Percentiles rank a stretch among this genome's conserved stretches.
Evolutionary conservation across 2,888 invertebrate species (phyloP).

Genomic region (Sepiola atlantica): DNA sequence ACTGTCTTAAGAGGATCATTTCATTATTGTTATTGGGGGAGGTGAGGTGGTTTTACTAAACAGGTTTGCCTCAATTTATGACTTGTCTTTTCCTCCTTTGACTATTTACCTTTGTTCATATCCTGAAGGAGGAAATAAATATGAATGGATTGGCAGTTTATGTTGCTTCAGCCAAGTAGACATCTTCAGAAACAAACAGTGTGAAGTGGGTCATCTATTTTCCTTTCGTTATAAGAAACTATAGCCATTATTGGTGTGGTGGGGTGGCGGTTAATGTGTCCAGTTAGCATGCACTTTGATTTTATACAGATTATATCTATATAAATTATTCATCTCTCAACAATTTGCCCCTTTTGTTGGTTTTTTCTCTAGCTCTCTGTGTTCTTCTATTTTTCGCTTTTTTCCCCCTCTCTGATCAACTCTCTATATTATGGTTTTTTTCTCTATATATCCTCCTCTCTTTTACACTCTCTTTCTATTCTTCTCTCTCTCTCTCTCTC

Average conservation of each 20-base stretch:
- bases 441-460: background rate
- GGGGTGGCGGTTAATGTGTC: too few relatives aligned
- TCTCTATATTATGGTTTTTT: background rate
- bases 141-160: conserved; percentile 6
- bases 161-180: background rate
- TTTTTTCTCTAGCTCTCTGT: background rate
- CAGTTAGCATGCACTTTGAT: too few relatives aligned
- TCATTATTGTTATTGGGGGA: background rate
- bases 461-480: background rate
- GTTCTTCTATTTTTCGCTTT: background rate
- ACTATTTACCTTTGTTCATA: background rate
- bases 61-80: background rate
- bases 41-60: background rate
- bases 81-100: background rate
- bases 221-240: too few relatives aligned
- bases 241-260: too few relatives aligned
- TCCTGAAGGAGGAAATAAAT: background rate
- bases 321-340: too few relatives aligned
- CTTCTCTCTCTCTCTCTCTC: background rate
- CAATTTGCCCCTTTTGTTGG: too few relatives aligned
- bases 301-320: too few relatives aligned
- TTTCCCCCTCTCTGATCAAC: background rate
- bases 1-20: background rate
- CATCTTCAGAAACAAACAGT: background rate
- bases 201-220: too few relatives aligned